phyloP scores from a whole-genome alignment of 2,888 invertebrate species.

The Silvanus unidentatus region DNA sequence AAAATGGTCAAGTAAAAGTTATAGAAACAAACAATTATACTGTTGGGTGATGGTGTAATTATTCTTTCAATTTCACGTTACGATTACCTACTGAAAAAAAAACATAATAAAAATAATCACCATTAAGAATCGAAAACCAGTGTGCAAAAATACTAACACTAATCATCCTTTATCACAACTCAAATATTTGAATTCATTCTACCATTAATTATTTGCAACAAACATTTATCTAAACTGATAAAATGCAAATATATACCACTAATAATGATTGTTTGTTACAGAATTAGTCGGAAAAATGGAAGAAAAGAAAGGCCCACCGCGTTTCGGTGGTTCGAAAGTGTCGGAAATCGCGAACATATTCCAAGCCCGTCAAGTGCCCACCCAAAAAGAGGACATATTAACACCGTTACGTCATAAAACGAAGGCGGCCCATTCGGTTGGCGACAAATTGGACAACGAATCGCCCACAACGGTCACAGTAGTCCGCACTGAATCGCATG shows the following conservation, averaged over 20 bases:
- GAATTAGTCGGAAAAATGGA: conserved; percentile 31
- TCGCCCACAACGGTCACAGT: conserved; percentile 54
- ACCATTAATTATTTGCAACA: background rate
- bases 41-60: no score
- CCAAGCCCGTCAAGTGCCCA: conserved; percentile 45
- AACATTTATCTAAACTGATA: background rate
- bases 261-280: background rate
- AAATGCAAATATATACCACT: background rate
- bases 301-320: conserved; percentile 38
- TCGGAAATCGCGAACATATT: conserved; percentile 89
- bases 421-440: conserved; percentile 17
- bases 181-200: background rate
- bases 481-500: conserved; percentile 81
- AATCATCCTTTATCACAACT: background rate
- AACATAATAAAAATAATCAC: no score
- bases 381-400: conserved; percentile 27
- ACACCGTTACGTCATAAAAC: conserved; percentile 25
- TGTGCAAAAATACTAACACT: no score
- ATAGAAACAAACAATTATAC: no score
- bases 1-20: no score
- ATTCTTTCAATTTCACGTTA: no score
- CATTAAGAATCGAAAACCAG: no score
- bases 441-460: conserved; percentile 26
- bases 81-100: no score
- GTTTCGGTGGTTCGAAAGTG: conserved; percentile 67